Conservation (phyloP, 1,140 invertebrate species). For the Drosophila murphyi region DNA sequence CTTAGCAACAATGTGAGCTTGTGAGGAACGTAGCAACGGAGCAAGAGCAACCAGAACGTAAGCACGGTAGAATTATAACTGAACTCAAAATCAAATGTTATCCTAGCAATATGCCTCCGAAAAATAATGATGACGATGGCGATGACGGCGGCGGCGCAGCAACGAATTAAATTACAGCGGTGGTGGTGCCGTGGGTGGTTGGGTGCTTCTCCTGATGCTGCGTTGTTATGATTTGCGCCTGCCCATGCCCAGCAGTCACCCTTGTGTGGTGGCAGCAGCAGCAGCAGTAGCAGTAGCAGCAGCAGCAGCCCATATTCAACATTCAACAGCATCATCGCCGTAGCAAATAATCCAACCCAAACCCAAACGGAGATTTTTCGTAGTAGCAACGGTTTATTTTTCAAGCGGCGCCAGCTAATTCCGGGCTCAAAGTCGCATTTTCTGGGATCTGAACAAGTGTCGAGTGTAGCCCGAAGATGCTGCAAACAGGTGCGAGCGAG, state of each 20-base stretch:
- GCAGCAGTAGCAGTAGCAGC: neutral
- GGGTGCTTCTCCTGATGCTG: slow-evolving; percentile 37
- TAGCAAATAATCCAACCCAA: slow-evolving; percentile 78
- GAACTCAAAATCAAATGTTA: slow-evolving; percentile 84
- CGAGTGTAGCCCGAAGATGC: slow-evolving; percentile 37
- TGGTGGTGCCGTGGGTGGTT: slow-evolving; percentile 45
- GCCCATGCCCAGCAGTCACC: slow-evolving; percentile 14
- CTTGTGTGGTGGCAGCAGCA: neutral
- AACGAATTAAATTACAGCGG: slow-evolving; percentile 79
- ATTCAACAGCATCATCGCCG: slow-evolving; percentile 29
- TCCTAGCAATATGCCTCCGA: slow-evolving; percentile 85
- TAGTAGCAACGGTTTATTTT: slow-evolving; percentile 47
- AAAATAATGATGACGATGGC: slow-evolving; percentile 75
- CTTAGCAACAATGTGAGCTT: slow-evolving; percentile 25
- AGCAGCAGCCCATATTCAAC: slow-evolving; percentile 10
- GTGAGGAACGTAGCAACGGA: slow-evolving; percentile 67
- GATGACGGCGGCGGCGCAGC: slow-evolving; percentile 70
- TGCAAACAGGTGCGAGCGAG: slow-evolving; percentile 37
- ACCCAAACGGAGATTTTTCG: slow-evolving; percentile 16
- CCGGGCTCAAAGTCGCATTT: slow-evolving; percentile 80
- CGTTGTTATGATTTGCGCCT: slow-evolving; percentile 67
- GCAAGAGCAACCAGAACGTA: slow-evolving; percentile 76
- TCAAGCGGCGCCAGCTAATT: slow-evolving; percentile 75
- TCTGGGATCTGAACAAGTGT: slow-evolving; percentile 78
- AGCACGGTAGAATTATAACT: slow-evolving; percentile 85